Evolutionary conservation across 2,113 vertebrate genomes (phyloP).

Genomic region (Cheirogaleus medius): DNA sequence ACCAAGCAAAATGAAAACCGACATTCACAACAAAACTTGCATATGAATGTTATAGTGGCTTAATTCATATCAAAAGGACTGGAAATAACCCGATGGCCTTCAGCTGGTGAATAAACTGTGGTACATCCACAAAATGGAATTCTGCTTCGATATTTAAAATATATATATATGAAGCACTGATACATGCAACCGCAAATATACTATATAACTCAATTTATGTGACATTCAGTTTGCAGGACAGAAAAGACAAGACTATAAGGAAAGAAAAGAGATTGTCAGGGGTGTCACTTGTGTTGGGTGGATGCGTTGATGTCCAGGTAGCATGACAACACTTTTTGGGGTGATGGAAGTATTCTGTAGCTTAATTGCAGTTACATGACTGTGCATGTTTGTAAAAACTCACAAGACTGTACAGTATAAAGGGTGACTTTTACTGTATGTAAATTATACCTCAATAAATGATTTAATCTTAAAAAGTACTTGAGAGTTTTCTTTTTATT

Average conservation of each 20-base stretch:
- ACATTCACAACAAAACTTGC: not conserved
- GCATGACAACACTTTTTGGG: not conserved
- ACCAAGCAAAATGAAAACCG: not conserved
- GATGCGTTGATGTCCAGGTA: fast-evolving
- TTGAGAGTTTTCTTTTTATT: not conserved
- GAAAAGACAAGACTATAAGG: too few relatives aligned
- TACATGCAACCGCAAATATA: not conserved
- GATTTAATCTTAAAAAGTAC: not conserved
- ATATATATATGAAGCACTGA: too few relatives aligned
- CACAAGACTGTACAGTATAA: not conserved
- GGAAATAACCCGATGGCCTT: not conserved
- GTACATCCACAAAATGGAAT: not conserved
- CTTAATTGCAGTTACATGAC: not conserved
- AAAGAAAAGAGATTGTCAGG: not conserved
- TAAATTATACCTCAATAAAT: not conserved
- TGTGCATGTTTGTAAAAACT: not conserved
- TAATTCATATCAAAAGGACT: not conserved
- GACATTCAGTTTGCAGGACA: not conserved
- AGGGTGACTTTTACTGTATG: not conserved
- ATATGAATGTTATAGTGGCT: not conserved
- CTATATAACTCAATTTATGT: not conserved
- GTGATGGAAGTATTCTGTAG: too few relatives aligned
- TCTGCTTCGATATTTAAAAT: not conserved
- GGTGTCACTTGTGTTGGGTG: not conserved
- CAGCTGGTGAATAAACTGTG: not conserved